Conservation (phyloP, 2,797 vertebrate genomes). For the Triplophysa bombifrons region DNA sequence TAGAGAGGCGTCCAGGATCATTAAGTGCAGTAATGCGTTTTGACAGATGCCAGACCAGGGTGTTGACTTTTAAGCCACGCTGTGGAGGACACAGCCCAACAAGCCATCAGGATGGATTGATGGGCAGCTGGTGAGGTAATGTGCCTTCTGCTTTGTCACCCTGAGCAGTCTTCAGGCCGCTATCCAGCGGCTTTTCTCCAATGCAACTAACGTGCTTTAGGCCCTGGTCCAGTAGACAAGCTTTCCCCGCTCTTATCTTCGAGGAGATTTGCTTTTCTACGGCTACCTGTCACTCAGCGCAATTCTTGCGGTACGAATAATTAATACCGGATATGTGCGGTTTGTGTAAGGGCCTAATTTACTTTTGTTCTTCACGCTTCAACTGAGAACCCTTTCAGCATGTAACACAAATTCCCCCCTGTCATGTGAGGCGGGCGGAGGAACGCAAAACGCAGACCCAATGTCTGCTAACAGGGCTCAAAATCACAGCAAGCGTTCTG, state of each 20-base stretch:
- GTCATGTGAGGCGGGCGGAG: slow-evolving; percentile 72
- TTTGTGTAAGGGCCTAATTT: slow-evolving; percentile 78
- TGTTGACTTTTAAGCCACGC: slow-evolving; percentile 53
- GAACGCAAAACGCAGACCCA: slow-evolving; percentile 40
- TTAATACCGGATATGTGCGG: slow-evolving; percentile 76
- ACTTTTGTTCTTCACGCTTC: slow-evolving; percentile 83
- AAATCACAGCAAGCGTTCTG: slow-evolving; percentile 53
- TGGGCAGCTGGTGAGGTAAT: slow-evolving; percentile 46
- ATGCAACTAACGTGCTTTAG: slow-evolving; percentile 78
- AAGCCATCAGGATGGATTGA: slow-evolving; percentile 57
- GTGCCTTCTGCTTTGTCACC: slow-evolving; percentile 62
- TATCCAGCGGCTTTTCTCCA: slow-evolving; percentile 75
- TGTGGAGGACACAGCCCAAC: slow-evolving; percentile 46
- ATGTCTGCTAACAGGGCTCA: slow-evolving; percentile 57
- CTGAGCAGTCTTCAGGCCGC: slow-evolving; percentile 74
- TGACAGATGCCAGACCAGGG: slow-evolving; percentile 52
- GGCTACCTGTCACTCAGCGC: slow-evolving; percentile 78
- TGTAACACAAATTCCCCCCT: slow-evolving; percentile 77
- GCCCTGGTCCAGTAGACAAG: slow-evolving; percentile 71
- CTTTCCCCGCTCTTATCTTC: slow-evolving; percentile 72
- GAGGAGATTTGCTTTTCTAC: slow-evolving; percentile 70
- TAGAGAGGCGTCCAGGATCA: slow-evolving; percentile 17
- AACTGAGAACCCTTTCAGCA: slow-evolving; percentile 74
- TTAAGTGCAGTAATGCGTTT: slow-evolving; percentile 44
- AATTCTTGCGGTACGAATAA: slow-evolving; percentile 80